Evolutionary conservation across 2,113 vertebrate genomes (phyloP), one percentile per base, ranked within the genome.

Genomic region (Stigmatopora nigra): DNA sequence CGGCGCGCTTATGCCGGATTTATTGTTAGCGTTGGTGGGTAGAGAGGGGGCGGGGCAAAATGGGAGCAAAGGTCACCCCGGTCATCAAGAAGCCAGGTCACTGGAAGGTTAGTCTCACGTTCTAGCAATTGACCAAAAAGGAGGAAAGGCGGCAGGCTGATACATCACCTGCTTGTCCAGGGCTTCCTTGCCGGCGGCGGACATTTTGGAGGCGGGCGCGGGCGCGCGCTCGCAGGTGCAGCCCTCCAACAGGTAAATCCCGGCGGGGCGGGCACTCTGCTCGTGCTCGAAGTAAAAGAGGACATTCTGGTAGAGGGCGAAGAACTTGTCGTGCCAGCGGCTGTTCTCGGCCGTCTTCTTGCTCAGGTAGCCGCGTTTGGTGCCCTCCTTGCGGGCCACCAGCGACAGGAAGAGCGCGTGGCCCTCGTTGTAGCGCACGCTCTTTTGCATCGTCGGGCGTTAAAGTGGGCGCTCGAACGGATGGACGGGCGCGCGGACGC

Each of bases 211-310:
- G 25, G 25, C 25, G 1, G 92, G 94, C 56, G 93, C 92, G 41
- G 92, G 89, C 41, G 91, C 87, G 81, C 94, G 85, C 84, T 98
- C 95, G 84, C 96, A 98, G 86, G 90, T 96, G 90, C 95, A 96
- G 67, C 96, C 95, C 72, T 98, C 96, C 91, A 98, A 88, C 89
- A 98, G 92, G 85, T 98, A 98, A 86, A 98, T 92, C 89, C 95
- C 96, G 3, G 94, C 91, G 15, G 95, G 94, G 41, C 95, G 91
- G 67, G 92, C 81, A 85, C 94, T 98, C 79, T 97, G 94, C 86
- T 98, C 96, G 65, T 91, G 92, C 77, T 98, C 96, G 86, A 96
- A 98, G 91, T 96, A 98, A 87, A 98, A 98, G 15, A 98, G 91
- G 61, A 98, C 86, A 89, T 98, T 98, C 72, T 98, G 95, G 83